phyloP scores from a whole-genome alignment of 2,888 invertebrate species.

The Nomada ferruginata region DNA sequence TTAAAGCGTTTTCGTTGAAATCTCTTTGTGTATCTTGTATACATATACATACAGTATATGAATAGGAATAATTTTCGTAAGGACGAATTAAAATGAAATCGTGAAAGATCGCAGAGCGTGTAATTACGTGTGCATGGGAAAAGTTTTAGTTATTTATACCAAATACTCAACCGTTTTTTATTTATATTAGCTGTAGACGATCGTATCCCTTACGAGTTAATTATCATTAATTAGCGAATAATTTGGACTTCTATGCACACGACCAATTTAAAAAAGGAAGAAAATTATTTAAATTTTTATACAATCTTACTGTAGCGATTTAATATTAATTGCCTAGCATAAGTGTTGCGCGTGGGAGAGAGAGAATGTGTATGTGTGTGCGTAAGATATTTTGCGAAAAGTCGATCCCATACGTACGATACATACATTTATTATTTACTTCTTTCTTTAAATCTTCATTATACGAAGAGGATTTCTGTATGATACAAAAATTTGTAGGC shows the following conservation, averaged over 20 bases:
- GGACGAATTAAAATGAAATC: neutral
- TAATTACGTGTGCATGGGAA: constrained; percentile 6
- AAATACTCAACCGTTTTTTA: constrained; percentile 39
- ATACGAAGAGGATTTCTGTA: neutral
- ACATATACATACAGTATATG: neutral
- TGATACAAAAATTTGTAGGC: neutral
- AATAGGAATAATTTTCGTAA: neutral
- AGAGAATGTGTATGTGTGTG: no score
- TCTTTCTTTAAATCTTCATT: neutral
- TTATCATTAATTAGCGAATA: neutral
- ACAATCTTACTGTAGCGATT: neutral
- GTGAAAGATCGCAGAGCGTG: neutral
- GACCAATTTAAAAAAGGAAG: neutral
- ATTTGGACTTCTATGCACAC: constrained; percentile 12
- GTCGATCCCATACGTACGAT: neutral
- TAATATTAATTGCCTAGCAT: no score
- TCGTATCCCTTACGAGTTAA: neutral
- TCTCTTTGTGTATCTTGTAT: no score
- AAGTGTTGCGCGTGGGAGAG: neutral
- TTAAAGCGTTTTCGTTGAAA: no score
- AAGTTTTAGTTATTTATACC: constrained; percentile 27
- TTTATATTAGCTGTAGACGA: constrained; percentile 25
- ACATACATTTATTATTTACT: neutral
- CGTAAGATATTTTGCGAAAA: no score
- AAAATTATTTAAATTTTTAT: constrained; percentile 17